Evolutionary conservation across 2,113 vertebrate genomes (phyloP).

Genomic region (Thinocorus orbignyianus): DNA sequence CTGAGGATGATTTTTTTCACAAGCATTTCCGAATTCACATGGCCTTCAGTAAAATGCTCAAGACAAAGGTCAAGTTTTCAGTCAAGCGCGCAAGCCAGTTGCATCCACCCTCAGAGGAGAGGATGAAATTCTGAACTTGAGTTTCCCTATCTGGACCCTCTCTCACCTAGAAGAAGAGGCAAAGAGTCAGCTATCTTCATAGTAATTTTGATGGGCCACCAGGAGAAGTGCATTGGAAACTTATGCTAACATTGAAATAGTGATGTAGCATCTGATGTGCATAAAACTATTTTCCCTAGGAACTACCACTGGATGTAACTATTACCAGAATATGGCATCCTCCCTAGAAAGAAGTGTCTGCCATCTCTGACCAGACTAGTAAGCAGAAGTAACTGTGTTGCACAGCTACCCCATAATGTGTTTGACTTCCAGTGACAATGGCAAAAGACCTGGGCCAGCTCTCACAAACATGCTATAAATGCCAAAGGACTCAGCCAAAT

Average conservation of each 20-base stretch:
- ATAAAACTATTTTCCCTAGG: not conserved
- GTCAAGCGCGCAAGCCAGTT: not conserved
- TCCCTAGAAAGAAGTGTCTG: not conserved
- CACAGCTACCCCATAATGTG: not conserved
- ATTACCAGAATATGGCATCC: not conserved
- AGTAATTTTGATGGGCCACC: not conserved
- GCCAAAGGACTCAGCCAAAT: not conserved
- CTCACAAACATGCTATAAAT: not conserved
- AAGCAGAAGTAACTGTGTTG: not conserved
- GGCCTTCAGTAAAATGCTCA: not conserved
- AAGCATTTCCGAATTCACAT: accelerated
- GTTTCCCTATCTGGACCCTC: not conserved
- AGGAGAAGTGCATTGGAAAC: not conserved
- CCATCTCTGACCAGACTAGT: no score
- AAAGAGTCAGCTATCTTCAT: not conserved
- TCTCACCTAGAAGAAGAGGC: not conserved
- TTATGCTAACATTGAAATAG: not conserved
- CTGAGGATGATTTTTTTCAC: not conserved
- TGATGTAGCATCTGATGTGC: not conserved
- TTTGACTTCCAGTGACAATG: not conserved
- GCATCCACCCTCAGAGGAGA: not conserved
- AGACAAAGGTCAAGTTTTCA: not conserved
- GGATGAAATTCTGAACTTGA: not conserved
- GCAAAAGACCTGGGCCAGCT: not conserved
- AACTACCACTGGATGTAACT: not conserved